These are phyloP conservation scores for Dorcus parallelipipedus DNA, from an alignment of 2,888 invertebrate species.

Conservation along the genomic window DNA sequence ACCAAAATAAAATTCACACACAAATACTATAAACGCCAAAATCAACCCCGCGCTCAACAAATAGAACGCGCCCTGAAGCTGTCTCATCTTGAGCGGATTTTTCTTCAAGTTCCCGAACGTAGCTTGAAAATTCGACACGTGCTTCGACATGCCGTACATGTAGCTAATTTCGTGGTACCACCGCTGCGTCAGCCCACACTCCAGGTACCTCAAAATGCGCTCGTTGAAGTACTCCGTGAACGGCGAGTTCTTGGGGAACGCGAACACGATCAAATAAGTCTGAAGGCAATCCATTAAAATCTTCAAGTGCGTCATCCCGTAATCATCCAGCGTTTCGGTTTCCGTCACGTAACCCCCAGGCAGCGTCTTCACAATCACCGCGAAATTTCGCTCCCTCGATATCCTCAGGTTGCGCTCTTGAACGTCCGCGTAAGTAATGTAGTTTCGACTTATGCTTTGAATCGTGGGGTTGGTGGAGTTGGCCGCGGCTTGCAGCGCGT, in stretches of 20 bases:
- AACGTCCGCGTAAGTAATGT: neutral
- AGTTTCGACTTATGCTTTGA: constrained; percentile 12
- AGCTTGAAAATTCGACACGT: neutral
- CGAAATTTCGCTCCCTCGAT: constrained; percentile 10
- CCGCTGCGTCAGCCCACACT: constrained; percentile 24
- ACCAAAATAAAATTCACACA: neutral
- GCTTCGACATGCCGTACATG: neutral
- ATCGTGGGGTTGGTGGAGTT: constrained; percentile 15
- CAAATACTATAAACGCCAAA: neutral
- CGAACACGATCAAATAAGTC: constrained; percentile 21
- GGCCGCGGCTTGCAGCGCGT: constrained; percentile 18
- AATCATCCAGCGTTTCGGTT: constrained; percentile 22
- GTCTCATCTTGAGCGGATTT: neutral
- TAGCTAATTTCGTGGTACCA: constrained; percentile 18
- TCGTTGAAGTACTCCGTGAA: constrained; percentile 23
- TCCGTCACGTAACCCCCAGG: constrained; percentile 15
- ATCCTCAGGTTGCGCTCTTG: constrained; percentile 8
- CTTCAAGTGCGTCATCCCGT: constrained; percentile 19
- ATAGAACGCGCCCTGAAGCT: neutral
- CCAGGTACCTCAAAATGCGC: constrained; percentile 17
- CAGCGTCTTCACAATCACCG: constrained; percentile 19
- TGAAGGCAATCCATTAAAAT: constrained; percentile 21
- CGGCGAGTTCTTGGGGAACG: constrained; percentile 25
- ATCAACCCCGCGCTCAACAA: neutral
- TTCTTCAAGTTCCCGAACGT: neutral